phyloP scores from a whole-genome alignment of 1,140 invertebrate species.

The Holotrichia oblita region DNA sequence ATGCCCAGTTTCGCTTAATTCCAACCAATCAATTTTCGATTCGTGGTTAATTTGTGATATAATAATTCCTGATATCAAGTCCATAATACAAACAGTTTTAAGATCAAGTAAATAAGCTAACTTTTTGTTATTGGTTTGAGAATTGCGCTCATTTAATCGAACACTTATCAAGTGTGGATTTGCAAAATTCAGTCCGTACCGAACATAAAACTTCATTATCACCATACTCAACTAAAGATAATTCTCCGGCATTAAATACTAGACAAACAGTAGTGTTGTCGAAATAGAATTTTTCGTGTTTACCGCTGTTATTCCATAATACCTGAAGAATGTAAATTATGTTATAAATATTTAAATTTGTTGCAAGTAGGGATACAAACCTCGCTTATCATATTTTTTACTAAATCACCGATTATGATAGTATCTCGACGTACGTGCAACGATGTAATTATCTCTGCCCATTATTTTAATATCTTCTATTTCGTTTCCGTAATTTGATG shows the following conservation, averaged over 20 bases:
- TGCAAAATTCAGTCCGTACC: conserved; percentile 94
- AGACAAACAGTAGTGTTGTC: conserved; percentile 93
- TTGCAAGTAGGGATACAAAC: conserved; percentile 59
- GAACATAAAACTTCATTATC: conserved; percentile 88
- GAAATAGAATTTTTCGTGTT: conserved; percentile 96
- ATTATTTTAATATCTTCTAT: conserved; percentile 91
- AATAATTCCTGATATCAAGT: conserved; percentile 79
- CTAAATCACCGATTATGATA: conserved; percentile 89
- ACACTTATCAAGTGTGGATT: conserved; percentile 97
- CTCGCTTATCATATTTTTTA: conserved; percentile 86
- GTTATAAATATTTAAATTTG: no score
- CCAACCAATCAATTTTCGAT: conserved; percentile 95
- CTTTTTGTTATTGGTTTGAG: conserved; percentile 83
- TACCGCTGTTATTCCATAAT: conserved; percentile 78
- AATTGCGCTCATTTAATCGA: conserved; percentile 87
- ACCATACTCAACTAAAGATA: conserved; percentile 94
- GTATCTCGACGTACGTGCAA: conserved; percentile 91
- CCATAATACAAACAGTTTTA: conserved; percentile 92
- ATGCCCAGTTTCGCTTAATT: conserved; percentile 93
- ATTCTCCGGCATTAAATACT: conserved; percentile 88
- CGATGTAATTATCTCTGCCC: conserved; percentile 83
- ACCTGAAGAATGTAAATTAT: conserved; percentile 61
- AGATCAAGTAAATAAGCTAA: conserved; percentile 96
- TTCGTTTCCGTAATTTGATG: conserved; percentile 86
- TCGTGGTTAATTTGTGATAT: conserved; percentile 88